Evolutionary conservation across 2,797 vertebrate species (phyloP), one percentile per base, ranked within the genome.

Genomic region (Heliangelus exortis): DNA sequence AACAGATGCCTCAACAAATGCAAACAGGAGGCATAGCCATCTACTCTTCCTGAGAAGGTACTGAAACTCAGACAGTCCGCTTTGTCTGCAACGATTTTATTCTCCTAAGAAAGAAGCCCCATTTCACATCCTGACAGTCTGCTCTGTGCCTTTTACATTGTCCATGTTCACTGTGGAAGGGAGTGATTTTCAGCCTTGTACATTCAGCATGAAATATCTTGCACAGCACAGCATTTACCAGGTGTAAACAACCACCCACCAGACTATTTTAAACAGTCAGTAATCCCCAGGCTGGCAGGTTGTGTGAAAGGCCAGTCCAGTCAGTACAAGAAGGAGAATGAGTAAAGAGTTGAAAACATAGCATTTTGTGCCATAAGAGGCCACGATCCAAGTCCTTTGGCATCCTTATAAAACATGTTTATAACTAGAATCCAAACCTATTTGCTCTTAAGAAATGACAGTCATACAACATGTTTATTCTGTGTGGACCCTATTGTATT

Each of bases 71-170:
- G 31, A 39, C 21, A 54, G 17, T 39, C 19, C 71, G 22, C 17
- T 57, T 79, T 2, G 0, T 41, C 75, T 63, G 22, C 39, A 77
- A n/a, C 0, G 0, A 50, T 61, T 89, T 71, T 3, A 0, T 41
- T 69, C 33, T 71, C 26, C 62, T 65, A 20, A 25, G 87, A 75
- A 57, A 51, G 54, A 34, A 55, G 17, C 21, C 45, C 28, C 13
- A 6, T 41, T 43, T 67, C 41, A 18, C 47, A 45, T 58, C 43
- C 77, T 73, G 73, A 41, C 66, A 86, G 43, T 43, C 31, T 47
- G 29, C 34, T 6, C 14, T 10, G 20, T 45, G 58, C 54, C 11
- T 43, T 4, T 58, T 77, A 58, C n/a, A 10, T 9, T 58, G 78
- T 51, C 51, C 0, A 0, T 45, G 21, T 66, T 67, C 73, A 51